Percentiles rank a stretch among this genome's conserved stretches.
phyloP scores from a whole-genome alignment of 2,888 invertebrate species.

The Drosophila dives region DNA sequence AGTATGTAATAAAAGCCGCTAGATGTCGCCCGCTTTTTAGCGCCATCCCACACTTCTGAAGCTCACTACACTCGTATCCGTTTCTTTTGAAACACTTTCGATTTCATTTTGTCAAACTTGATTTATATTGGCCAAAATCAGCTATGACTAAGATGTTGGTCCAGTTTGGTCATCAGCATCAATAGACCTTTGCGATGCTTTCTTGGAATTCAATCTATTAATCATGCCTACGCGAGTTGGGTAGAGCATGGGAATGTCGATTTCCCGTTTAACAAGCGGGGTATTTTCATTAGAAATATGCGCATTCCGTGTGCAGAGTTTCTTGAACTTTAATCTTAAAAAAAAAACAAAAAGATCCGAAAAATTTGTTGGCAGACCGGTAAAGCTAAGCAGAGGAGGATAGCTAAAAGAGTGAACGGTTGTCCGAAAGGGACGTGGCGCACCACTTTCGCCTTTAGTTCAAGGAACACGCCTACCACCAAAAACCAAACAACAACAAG shows the following conservation, averaged over 20 bases:
- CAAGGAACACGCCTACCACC: slow-evolving; percentile 61
- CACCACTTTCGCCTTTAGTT: slow-evolving; percentile 73
- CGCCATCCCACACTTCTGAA: slow-evolving; percentile 9
- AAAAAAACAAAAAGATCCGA: slow-evolving; percentile 11
- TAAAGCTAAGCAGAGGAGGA: slow-evolving; percentile 23
- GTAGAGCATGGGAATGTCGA: slow-evolving; percentile 55
- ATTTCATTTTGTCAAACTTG: slow-evolving; percentile 17
- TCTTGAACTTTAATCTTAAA: slow-evolving; percentile 63
- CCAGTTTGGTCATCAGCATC: slow-evolving; percentile 21
- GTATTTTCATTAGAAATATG: slow-evolving; percentile 63
- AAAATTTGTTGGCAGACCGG: slow-evolving; percentile 41
- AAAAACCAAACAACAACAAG: slow-evolving; percentile 20
- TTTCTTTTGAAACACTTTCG: slow-evolving; percentile 33
- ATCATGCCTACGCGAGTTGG: slow-evolving; percentile 25
- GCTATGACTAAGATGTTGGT: slow-evolving; percentile 31
- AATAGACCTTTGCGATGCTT: slow-evolving; percentile 14
- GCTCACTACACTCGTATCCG: neutral
- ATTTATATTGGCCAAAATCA: slow-evolving; percentile 41
- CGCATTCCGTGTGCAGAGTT: slow-evolving; percentile 60
- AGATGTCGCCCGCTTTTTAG: slow-evolving; percentile 20
- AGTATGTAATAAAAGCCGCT: neutral
- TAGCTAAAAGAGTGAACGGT: slow-evolving; percentile 57
- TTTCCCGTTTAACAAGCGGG: slow-evolving; percentile 13
- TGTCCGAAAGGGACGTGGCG: slow-evolving; percentile 63
- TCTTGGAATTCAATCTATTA: slow-evolving; percentile 35